A percentile compares a stretch with the other conserved stretches of the same genome.
Conservation (phyloP, 2,113 vertebrate species). For the Cryptotis parvus region DNA sequence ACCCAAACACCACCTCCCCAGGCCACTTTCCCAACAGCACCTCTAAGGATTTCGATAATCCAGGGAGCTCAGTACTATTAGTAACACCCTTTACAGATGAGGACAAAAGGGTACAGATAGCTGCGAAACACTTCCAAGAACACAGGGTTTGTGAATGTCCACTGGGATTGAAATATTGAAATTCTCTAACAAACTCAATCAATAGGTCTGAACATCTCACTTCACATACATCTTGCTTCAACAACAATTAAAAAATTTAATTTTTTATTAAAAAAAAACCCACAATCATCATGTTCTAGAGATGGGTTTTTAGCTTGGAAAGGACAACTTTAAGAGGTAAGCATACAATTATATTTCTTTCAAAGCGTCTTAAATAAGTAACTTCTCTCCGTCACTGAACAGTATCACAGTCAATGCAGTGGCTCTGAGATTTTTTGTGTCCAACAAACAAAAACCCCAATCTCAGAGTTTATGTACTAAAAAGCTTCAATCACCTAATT, state of each 20-base stretch:
- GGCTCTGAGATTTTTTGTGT: slow-evolving; percentile 18
- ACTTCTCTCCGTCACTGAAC: slow-evolving; percentile 16
- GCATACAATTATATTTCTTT: slow-evolving; percentile 41
- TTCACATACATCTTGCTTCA: slow-evolving; percentile 6
- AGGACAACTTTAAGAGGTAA: slow-evolving; percentile 41
- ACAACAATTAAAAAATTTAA: neutral
- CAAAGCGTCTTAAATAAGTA: neutral
- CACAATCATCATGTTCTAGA: neutral
- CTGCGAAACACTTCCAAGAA: neutral
- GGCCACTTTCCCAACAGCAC: slow-evolving; percentile 43
- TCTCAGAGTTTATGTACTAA: slow-evolving; percentile 64
- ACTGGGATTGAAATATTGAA: slow-evolving; percentile 3
- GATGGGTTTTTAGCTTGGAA: slow-evolving; percentile 55
- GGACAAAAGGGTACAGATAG: neutral
- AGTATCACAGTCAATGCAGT: slow-evolving; percentile 49
- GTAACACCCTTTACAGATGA: slow-evolving; percentile 13
- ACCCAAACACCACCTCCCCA: too few relatives aligned
- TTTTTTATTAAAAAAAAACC: neutral
- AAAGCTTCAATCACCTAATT: slow-evolving; percentile 68
- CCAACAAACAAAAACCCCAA: slow-evolving; percentile 65
- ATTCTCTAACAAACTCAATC: slow-evolving; percentile 47
- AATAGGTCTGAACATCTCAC: slow-evolving; percentile 33
- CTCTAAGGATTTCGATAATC: slow-evolving; percentile 14
- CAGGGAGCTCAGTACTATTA: neutral
- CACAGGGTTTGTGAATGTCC: neutral